Evolutionary conservation across 2,888 invertebrate species (phyloP).

Genomic region (Anthoptus insignis): DNA sequence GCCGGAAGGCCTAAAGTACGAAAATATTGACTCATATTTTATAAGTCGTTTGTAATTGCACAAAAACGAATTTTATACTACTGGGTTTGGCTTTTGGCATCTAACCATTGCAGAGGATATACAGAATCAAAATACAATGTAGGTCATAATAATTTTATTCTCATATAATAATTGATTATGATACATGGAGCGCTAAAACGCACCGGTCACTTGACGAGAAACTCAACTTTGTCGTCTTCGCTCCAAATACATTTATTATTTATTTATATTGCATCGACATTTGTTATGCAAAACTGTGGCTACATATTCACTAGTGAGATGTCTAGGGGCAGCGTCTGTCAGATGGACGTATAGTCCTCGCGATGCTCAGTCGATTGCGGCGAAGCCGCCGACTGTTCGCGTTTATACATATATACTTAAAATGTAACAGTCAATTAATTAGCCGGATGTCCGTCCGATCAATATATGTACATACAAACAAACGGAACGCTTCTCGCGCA

Average conservation of each 20-base stretch:
- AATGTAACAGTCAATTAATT: conserved; percentile 82
- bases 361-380: conserved; percentile 62
- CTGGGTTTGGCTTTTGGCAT: no score
- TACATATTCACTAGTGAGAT: conserved; percentile 85
- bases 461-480: conserved; percentile 80
- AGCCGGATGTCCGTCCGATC: conserved; percentile 76
- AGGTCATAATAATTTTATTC: conserved; percentile 85
- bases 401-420: conserved; percentile 74
- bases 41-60: no score
- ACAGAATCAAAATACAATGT: conserved; percentile 54
- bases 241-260: conserved; percentile 82
- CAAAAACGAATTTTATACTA: no score
- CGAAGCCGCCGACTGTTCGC: conserved; percentile 74
- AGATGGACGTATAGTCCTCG: conserved; percentile 67
- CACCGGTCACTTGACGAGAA: conserved; percentile 65
- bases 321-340: conserved; percentile 80
- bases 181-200: conserved; percentile 79
- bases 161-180: conserved; percentile 87
- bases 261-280: conserved; percentile 82
- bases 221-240: conserved; percentile 62
- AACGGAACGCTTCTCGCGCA: conserved; percentile 64
- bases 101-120: no score
- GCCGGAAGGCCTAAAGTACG: no score
- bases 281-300: conserved; percentile 77
- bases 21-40: no score